Conservation (phyloP, 2,888 invertebrate species). For the Scelioninae gen. 2 region DNA sequence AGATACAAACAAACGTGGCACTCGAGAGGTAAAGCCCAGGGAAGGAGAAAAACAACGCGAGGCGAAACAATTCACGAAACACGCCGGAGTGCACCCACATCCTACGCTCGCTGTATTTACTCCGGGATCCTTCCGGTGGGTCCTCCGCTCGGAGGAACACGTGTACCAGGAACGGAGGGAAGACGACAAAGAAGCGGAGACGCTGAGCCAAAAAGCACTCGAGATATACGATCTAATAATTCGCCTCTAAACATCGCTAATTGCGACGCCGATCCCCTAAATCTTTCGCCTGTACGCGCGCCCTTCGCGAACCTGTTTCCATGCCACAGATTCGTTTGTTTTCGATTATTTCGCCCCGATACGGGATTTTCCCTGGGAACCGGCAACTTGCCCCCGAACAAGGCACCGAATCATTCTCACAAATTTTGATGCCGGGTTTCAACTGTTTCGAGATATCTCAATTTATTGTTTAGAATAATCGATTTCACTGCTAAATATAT, state of each 20-base stretch:
- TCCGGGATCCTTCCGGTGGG: slow-evolving; percentile 49
- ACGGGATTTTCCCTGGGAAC: neutral
- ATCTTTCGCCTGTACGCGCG: slow-evolving; percentile 63
- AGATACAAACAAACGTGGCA: slow-evolving; percentile 61
- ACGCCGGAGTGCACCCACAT: slow-evolving; percentile 44
- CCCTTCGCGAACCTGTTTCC: slow-evolving; percentile 40
- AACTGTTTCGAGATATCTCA: too few species aligned
- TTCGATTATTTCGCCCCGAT: slow-evolving; percentile 7
- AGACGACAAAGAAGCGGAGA: slow-evolving; percentile 55
- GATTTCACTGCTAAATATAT: too few species aligned
- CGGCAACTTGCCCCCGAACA: too few species aligned
- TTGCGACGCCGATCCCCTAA: slow-evolving; percentile 70
- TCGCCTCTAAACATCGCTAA: slow-evolving; percentile 71
- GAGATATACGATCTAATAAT: slow-evolving; percentile 71
- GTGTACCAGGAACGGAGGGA: slow-evolving; percentile 46
- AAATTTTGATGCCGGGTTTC: too few species aligned
- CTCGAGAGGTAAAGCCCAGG: slow-evolving; percentile 46
- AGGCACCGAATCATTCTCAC: too few species aligned
- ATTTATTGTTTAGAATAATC: too few species aligned
- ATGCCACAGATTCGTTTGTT: slow-evolving; percentile 14
- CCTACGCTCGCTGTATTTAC: slow-evolving; percentile 46
- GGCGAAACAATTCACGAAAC: slow-evolving; percentile 57
- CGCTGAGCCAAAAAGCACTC: slow-evolving; percentile 54
- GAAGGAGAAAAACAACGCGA: slow-evolving; percentile 50
- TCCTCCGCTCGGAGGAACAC: slow-evolving; percentile 43